These are phyloP conservation scores for Rhodinocichla rosea DNA, from an alignment of 2,113 vertebrate genomes.

Conservation along the genomic window DNA sequence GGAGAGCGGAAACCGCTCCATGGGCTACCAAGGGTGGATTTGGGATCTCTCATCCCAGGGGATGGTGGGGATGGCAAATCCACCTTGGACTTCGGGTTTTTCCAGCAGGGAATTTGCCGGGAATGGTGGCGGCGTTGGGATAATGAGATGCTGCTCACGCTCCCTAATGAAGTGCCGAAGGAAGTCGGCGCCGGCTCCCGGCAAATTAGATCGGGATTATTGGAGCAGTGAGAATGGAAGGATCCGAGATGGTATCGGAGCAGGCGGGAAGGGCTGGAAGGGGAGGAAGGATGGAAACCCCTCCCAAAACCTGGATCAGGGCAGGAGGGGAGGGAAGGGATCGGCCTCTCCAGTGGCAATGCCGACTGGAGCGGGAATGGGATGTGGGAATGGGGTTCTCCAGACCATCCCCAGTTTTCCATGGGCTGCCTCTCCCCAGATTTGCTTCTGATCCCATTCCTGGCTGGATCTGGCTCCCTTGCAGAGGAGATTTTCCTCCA, in stretches of 20 bases:
- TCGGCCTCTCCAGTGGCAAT: rapidly evolving
- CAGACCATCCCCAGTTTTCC: rapidly evolving
- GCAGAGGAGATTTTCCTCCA: background rate
- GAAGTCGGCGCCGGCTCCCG: background rate
- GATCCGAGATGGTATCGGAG: background rate
- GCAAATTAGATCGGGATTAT: conserved; percentile 62
- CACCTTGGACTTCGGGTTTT: background rate
- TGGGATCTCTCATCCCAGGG: background rate
- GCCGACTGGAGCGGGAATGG: background rate
- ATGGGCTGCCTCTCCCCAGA: rapidly evolving
- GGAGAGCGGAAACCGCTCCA: rapidly evolving
- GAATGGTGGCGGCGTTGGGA: background rate
- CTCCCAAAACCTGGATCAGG: background rate
- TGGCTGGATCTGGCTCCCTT: no score
- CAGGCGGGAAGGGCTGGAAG: background rate
- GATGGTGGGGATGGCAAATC: rapidly evolving
- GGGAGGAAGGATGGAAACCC: background rate
- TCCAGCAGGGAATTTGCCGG: background rate
- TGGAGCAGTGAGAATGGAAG: conserved; percentile 51
- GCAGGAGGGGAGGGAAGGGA: background rate
- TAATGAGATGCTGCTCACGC: conserved; percentile 60
- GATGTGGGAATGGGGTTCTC: background rate
- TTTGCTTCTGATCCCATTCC: background rate
- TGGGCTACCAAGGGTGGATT: rapidly evolving
- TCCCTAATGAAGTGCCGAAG: conserved; percentile 45